A percentile compares a stretch with the other conserved stretches of the same genome.
Conservation (phyloP, 2,797 vertebrate genomes). For the Diplodus puntazzo region DNA sequence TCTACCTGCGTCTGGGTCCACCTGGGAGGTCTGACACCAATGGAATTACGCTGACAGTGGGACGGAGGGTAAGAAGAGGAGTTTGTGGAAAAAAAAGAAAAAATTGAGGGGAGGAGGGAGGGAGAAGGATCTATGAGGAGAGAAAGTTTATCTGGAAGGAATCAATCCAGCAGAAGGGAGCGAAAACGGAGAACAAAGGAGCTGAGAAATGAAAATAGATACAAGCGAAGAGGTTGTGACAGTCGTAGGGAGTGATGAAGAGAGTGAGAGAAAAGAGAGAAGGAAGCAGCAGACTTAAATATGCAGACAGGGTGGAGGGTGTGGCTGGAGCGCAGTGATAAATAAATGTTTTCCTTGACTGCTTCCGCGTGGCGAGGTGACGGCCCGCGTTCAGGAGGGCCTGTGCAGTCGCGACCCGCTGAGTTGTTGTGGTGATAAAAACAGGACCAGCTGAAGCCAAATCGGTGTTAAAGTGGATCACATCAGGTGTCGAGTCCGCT, state of each 20-base stretch:
- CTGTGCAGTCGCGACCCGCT: conserved; percentile 56
- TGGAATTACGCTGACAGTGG: conserved; percentile 70
- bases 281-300: conserved; percentile 43
- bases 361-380: conserved; percentile 62
- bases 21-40: conserved; percentile 83
- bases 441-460: conserved; percentile 25
- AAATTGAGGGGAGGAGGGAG: not conserved
- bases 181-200: conserved; percentile 22
- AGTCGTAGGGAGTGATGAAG: conserved; percentile 34
- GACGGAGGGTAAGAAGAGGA: conserved; percentile 36
- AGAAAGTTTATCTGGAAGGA: conserved; percentile 43
- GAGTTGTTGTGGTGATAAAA: conserved; percentile 56
- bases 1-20: conserved; percentile 78
- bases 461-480: conserved; percentile 46
- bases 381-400: conserved; percentile 51
- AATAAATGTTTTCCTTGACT: conserved; percentile 67
- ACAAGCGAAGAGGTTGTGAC: conserved; percentile 33
- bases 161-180: conserved; percentile 14
- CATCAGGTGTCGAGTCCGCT: conserved; percentile 28
- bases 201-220: conserved; percentile 24
- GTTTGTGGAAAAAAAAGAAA: conserved; percentile 21
- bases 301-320: conserved; percentile 64
- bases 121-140: not conserved
- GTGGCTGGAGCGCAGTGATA: conserved; percentile 66
- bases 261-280: conserved; percentile 18